Evolutionary conservation across 1,140 invertebrate species (phyloP), one percentile per base, ranked within the genome.

Genomic region (Heterodera schachtii): DNA sequence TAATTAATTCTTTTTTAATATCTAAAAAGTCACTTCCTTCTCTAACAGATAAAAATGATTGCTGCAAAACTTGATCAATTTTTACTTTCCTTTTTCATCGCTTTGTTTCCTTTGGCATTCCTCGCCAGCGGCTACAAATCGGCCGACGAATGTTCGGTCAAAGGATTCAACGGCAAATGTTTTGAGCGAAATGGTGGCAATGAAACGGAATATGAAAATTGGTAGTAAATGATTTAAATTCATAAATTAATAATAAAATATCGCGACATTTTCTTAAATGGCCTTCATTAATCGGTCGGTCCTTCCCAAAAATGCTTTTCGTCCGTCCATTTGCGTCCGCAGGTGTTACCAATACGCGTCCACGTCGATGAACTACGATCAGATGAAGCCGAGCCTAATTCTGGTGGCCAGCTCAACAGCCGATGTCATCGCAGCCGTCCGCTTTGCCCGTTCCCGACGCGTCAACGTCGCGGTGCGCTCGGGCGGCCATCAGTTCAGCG

Each of bases 281-380:
- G 16, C 52, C 0, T 52, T 52, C 52, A 52, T 3, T 52, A 5
- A 52, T 52, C 16, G 9, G 52, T 8, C 49, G 49, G 9, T 52
- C 31, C 31, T 31, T 31, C 31, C 31, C 31, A 1, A 31, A 31
- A 31, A 31, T 31, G 31, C 31, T 31, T 31, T 31, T 31, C 31
- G 31, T 31, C 31, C 31, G 31, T 31, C 31, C 31, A 31, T 31
- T 31, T 31, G 31, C 31, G 31, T 31, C 49, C 19, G 11, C 57
- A 64, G 57, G 57, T 64, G 57, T n/a, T 73, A 73, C 16, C 71
- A 73, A 13, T 73, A 73, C 49, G 71, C 44, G 13, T 73, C 71
- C 44, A 73, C 71, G 71, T 73, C 71, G 44, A 73, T 47, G 44
- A 46, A 73, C 71, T 73, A 16, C 19, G 19, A n/a, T 21, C 44